These are phyloP conservation scores for Salvelinus alpinus DNA, from an alignment of 2,113 vertebrate genomes.

Conservation along the genomic window DNA sequence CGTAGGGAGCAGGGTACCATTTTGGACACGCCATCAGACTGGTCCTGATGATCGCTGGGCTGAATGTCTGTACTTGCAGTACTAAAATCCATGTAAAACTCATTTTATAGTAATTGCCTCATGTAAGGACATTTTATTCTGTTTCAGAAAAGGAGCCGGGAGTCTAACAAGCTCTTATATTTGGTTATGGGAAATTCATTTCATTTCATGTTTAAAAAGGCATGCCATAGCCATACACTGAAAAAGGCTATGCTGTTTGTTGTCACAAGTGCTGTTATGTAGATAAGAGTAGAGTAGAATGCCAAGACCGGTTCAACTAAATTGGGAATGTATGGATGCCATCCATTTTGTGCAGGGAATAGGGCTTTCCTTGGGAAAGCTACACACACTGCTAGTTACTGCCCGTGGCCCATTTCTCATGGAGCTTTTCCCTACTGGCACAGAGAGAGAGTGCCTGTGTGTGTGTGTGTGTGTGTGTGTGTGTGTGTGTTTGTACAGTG, in stretches of 20 bases:
- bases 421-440: slow-evolving; percentile 9
- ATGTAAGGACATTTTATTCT: slow-evolving; percentile 52
- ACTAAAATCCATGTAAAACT: slow-evolving; percentile 44
- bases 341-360: slow-evolving; percentile 55
- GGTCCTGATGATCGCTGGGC: slow-evolving; percentile 40
- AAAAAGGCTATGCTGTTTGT: background rate
- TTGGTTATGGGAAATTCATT: slow-evolving; percentile 44
- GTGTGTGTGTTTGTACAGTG: slow-evolving; percentile 28
- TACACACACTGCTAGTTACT: slow-evolving; percentile 36
- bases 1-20: slow-evolving; percentile 56
- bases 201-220: slow-evolving; percentile 10
- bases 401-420: slow-evolving; percentile 21
- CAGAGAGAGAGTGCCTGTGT: background rate
- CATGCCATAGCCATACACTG: slow-evolving; percentile 41
- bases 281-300: background rate
- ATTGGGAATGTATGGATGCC: slow-evolving; percentile 26
- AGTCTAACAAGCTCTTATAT: slow-evolving; percentile 32
- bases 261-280: slow-evolving; percentile 10
- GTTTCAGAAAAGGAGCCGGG: slow-evolving; percentile 6
- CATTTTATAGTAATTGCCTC: slow-evolving; percentile 53
- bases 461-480: too few relatives aligned
- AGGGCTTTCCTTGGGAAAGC: slow-evolving; percentile 67
- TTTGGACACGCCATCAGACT: slow-evolving; percentile 31
- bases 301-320: slow-evolving; percentile 21
- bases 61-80: slow-evolving; percentile 32